A percentile compares a stretch with the other conserved stretches of the same genome.
These are phyloP conservation scores for Halcyon smyrnensis DNA, from an alignment of 2,797 vertebrate genomes.

Conservation along the genomic window DNA sequence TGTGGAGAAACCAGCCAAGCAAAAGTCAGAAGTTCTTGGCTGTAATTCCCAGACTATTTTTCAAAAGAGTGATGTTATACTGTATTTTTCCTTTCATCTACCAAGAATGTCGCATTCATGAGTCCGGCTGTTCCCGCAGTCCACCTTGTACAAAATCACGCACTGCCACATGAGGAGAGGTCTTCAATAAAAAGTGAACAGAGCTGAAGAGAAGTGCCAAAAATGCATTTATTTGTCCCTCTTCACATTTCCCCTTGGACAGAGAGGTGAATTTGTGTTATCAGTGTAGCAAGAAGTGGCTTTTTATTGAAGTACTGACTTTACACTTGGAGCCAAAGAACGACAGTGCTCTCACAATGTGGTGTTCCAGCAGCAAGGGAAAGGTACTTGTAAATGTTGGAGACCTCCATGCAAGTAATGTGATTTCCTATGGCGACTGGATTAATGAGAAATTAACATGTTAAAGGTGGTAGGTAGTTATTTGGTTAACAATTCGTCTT, in stretches of 20 bases:
- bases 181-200: background rate
- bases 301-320: background rate
- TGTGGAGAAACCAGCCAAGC: conserved; percentile 26
- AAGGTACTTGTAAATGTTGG: background rate
- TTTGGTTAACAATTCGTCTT: background rate
- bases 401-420: background rate
- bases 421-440: background rate
- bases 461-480: background rate
- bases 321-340: background rate
- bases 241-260: background rate
- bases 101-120: conserved; percentile 1
- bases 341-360: background rate
- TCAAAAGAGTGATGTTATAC: conserved; percentile 47
- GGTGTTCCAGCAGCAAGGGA: background rate
- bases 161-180: background rate
- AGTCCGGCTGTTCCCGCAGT: background rate
- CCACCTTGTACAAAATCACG: background rate
- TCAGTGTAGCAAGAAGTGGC: background rate
- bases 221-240: conserved; percentile 7
- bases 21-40: conserved; percentile 53
- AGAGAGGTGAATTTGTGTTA: background rate
- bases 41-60: conserved; percentile 36
- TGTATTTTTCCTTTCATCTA: conserved; percentile 54
- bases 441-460: background rate
- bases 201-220: background rate